A percentile compares a stretch with the other conserved stretches of the same genome.
Conservation (phyloP, 2,888 invertebrate genomes). For the Tortricodes alternella region DNA sequence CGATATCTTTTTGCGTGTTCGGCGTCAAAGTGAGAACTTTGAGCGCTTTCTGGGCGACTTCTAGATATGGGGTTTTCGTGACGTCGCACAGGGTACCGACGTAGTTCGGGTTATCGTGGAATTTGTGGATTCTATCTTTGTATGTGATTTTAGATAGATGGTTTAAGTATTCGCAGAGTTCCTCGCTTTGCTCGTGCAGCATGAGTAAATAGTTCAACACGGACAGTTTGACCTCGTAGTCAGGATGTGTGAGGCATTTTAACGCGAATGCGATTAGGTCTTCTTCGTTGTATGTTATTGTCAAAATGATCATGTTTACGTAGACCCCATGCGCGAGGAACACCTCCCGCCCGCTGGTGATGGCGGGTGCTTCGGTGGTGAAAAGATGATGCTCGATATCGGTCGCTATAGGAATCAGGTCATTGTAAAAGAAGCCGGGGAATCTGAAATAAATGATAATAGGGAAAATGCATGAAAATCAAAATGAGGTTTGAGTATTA, state of each 20-base stretch:
- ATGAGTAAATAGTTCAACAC: conserved; percentile 49
- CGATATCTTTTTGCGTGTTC: conserved; percentile 49
- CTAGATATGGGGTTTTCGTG: conserved; percentile 49
- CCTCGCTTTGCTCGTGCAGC: conserved; percentile 41
- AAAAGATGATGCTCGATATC: conserved; percentile 47
- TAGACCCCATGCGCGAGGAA: conserved; percentile 52
- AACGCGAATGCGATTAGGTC: conserved; percentile 36
- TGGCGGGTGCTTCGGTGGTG: conserved; percentile 18
- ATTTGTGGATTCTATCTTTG: conserved; percentile 32
- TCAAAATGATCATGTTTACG: conserved; percentile 40
- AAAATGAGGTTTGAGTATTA: too few species aligned
- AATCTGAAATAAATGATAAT: conserved; percentile 60
- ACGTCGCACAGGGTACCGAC: conserved; percentile 45
- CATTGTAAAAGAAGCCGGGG: conserved; percentile 40
- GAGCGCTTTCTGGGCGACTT: conserved; percentile 62
- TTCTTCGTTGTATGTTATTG: conserved; percentile 30
- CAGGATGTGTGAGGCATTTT: conserved; percentile 41
- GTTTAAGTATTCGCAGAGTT: conserved; percentile 47
- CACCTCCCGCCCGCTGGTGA: conserved; percentile 50
- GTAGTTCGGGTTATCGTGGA: conserved; percentile 41
- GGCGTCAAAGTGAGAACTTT: conserved; percentile 52
- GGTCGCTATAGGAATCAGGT: conserved; percentile 36
- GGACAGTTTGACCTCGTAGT: conserved; percentile 50
- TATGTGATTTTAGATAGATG: conserved; percentile 43
- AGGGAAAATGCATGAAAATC: too few species aligned